Evolutionary conservation across 2,113 vertebrate species (phyloP).

Genomic region (Paedocypris sp.): DNA sequence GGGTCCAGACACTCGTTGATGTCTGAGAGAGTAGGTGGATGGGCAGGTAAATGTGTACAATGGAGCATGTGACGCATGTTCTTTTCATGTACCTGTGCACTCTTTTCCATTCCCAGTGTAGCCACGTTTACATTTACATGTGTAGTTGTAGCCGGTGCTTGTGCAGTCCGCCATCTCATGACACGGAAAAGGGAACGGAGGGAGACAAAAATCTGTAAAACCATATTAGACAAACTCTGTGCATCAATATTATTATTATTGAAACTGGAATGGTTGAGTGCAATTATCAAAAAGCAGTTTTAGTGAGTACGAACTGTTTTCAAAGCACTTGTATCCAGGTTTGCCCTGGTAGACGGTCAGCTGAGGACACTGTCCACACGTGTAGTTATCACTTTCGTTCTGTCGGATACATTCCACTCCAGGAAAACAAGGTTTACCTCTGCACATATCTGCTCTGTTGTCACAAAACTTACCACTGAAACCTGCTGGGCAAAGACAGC

Average conservation of each 20-base stretch:
- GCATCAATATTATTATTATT: background rate
- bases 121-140: slow-evolving; percentile 59
- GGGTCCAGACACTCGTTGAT: slow-evolving; percentile 60
- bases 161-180: slow-evolving; percentile 57
- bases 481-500: slow-evolving; percentile 57
- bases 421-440: slow-evolving; percentile 60
- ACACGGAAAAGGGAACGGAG: slow-evolving; percentile 63
- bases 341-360: slow-evolving; percentile 42
- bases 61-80: background rate
- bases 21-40: slow-evolving; percentile 44
- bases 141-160: slow-evolving; percentile 55
- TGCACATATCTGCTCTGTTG: slow-evolving; percentile 47
- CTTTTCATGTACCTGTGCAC: slow-evolving; percentile 57
- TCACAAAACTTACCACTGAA: slow-evolving; percentile 62
- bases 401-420: slow-evolving; percentile 49
- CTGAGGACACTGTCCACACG: slow-evolving; percentile 57
- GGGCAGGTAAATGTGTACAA: background rate
- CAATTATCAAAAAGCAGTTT: background rate
- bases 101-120: slow-evolving; percentile 56
- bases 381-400: slow-evolving; percentile 37
- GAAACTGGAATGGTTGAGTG: background rate
- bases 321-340: slow-evolving; percentile 68
- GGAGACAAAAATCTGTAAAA: slow-evolving; percentile 59
- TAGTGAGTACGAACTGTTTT: slow-evolving; percentile 52
- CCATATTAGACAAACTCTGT: background rate